A percentile compares a stretch with the other conserved stretches of the same genome.
Evolutionary conservation across 1,140 invertebrate genomes (phyloP).

Genomic region (Vanessa atalanta): DNA sequence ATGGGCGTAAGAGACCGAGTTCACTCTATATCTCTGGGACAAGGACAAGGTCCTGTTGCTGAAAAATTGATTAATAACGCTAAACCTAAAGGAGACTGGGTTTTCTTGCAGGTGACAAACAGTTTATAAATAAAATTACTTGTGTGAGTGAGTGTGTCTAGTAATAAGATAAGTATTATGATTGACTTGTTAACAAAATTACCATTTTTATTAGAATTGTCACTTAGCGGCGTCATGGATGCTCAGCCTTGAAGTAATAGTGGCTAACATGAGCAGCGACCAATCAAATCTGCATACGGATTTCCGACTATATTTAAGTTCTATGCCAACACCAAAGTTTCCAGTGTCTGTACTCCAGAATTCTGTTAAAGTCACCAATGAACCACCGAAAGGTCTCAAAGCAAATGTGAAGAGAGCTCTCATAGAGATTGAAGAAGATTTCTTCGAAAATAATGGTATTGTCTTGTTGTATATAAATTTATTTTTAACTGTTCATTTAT

Average conservation of each 20-base stretch:
- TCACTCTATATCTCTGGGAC: slow-evolving; percentile 92
- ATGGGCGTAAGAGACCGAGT: slow-evolving; percentile 88
- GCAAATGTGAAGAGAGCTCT: slow-evolving; percentile 91
- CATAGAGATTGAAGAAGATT: slow-evolving; percentile 88
- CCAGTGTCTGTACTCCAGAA: slow-evolving; percentile 95
- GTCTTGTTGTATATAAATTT: slow-evolving; percentile 20
- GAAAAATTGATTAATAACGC: slow-evolving; percentile 90
- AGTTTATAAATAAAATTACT: too few species aligned
- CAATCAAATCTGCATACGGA: slow-evolving; percentile 82
- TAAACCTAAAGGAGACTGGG: slow-evolving; percentile 88
- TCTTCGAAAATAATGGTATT: slow-evolving; percentile 90
- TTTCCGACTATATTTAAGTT: slow-evolving; percentile 93
- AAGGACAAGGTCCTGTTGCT: slow-evolving; percentile 93
- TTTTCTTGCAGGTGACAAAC: slow-evolving; percentile 85
- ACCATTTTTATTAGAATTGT: slow-evolving; percentile 86
- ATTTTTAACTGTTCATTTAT: not conserved
- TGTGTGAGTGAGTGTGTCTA: too few species aligned
- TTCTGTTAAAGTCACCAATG: slow-evolving; percentile 95
- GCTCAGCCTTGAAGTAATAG: slow-evolving; percentile 86
- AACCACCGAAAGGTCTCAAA: slow-evolving; percentile 93
- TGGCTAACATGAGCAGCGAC: slow-evolving; percentile 85
- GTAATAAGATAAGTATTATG: too few species aligned
- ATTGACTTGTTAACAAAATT: not conserved
- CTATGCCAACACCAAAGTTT: slow-evolving; percentile 92
- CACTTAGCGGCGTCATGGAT: slow-evolving; percentile 96